Percentiles rank a stretch among this genome's conserved stretches.
These are phyloP conservation scores for Coelinius sp. DNA, from an alignment of 2,888 invertebrate genomes.

Conservation along the genomic window DNA sequence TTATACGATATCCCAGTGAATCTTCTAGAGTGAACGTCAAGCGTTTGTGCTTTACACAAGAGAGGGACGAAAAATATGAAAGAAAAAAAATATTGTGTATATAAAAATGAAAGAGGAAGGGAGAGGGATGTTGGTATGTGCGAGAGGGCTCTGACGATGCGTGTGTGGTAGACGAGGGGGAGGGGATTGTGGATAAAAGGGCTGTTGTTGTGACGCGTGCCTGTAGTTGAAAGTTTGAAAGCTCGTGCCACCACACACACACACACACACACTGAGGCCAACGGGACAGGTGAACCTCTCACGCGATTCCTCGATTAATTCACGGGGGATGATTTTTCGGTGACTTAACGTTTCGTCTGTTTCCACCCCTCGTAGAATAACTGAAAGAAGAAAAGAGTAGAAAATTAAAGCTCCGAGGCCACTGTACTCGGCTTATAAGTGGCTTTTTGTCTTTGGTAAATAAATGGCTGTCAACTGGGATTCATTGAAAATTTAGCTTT, in stretches of 20 bases:
- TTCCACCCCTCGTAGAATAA: not conserved
- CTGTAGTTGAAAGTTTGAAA: conserved; percentile 46
- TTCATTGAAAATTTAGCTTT: not conserved
- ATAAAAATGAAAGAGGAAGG: conserved; percentile 27
- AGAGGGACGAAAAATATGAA: not conserved
- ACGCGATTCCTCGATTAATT: conserved; percentile 56
- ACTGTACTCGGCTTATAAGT: not conserved
- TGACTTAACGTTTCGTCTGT: conserved; percentile 14
- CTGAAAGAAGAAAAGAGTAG: not conserved
- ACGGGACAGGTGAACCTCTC: conserved; percentile 44
- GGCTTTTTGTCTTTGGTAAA: conserved; percentile 1
- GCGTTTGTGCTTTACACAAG: not conserved
- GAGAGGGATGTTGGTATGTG: conserved; percentile 7
- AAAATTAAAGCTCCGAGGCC: not conserved
- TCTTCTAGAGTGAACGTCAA: conserved; percentile 13
- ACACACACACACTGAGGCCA: conserved; percentile 2
- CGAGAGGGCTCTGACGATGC: not conserved
- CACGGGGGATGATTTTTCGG: conserved; percentile 30
- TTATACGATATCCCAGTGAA: conserved; percentile 14
- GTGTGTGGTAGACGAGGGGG: not conserved
- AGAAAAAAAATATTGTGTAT: not conserved
- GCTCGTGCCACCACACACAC: conserved; percentile 45
- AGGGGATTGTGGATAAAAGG: not conserved
- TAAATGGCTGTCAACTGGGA: conserved; percentile 24
- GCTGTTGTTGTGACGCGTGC: conserved; percentile 49